Conservation (phyloP, 2,113 vertebrate species). For the Zosterops japonicus region DNA sequence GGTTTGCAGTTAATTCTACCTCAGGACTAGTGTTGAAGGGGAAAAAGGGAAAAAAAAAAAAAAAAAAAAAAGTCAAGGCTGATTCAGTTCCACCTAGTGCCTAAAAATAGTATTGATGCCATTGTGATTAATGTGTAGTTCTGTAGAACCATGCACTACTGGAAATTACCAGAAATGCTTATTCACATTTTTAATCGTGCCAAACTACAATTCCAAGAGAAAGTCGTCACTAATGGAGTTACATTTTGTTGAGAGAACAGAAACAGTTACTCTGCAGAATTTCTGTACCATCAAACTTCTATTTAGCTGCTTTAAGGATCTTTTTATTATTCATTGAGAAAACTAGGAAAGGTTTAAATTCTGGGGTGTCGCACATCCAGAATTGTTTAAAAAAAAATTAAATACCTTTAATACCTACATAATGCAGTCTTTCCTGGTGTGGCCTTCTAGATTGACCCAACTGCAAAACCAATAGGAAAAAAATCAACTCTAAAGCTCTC, state of each 20-base stretch:
- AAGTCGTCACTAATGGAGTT: background rate
- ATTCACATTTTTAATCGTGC: background rate
- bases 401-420: background rate
- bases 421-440: background rate
- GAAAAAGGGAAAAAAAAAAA: background rate
- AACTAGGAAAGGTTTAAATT: background rate
- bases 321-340: background rate
- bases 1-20: conserved; percentile 12
- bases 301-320: background rate
- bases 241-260: background rate
- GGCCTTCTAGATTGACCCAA: background rate
- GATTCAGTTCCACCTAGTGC: background rate
- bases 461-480: background rate
- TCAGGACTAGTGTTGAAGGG: background rate
- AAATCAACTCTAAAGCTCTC: background rate
- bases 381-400: too few relatives aligned
- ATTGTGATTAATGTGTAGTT: background rate
- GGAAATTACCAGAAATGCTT: background rate
- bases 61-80: background rate
- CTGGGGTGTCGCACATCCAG: background rate
- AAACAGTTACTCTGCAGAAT: background rate
- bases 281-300: background rate
- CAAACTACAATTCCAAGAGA: background rate
- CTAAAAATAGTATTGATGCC: background rate
- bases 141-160: background rate